These are phyloP conservation scores for Pollachius pollachius DNA, from an alignment of 2,113 vertebrate species.

Conservation along the genomic window DNA sequence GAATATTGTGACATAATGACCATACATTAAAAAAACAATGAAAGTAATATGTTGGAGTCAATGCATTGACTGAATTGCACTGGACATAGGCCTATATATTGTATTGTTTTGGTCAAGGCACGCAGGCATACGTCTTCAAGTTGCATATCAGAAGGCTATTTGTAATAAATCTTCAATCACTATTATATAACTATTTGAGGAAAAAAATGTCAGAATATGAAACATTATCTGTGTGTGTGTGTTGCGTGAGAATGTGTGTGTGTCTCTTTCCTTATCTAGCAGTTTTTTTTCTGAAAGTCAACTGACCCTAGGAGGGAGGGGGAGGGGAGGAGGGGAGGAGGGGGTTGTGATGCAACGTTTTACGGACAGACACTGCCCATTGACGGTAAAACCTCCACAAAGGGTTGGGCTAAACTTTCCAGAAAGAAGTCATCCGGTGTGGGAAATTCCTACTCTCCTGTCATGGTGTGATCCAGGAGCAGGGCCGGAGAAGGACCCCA, in stretches of 20 bases:
- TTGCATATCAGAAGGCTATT: no score
- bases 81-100: no score
- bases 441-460: slow-evolving; percentile 72
- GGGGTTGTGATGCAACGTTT: slow-evolving; percentile 67
- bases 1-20: no score
- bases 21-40: no score
- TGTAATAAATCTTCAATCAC: no score
- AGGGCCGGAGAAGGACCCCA: slow-evolving; percentile 21
- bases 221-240: slow-evolving; percentile 24
- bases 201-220: no score
- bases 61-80: no score
- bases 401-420: slow-evolving; percentile 59
- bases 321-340: slow-evolving; percentile 38
- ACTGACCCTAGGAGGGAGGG: slow-evolving; percentile 11
- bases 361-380: slow-evolving; percentile 70
- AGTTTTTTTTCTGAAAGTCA: background rate
- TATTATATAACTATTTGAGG: no score
- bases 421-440: slow-evolving; percentile 63
- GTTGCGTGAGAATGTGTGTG: slow-evolving; percentile 18
- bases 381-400: slow-evolving; percentile 73
- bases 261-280: slow-evolving; percentile 41
- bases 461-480: slow-evolving; percentile 38
- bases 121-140: no score
- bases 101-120: no score
- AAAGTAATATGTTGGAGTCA: no score